Conservation (phyloP, 1,140 invertebrate species). For the Drosophila tristis region DNA sequence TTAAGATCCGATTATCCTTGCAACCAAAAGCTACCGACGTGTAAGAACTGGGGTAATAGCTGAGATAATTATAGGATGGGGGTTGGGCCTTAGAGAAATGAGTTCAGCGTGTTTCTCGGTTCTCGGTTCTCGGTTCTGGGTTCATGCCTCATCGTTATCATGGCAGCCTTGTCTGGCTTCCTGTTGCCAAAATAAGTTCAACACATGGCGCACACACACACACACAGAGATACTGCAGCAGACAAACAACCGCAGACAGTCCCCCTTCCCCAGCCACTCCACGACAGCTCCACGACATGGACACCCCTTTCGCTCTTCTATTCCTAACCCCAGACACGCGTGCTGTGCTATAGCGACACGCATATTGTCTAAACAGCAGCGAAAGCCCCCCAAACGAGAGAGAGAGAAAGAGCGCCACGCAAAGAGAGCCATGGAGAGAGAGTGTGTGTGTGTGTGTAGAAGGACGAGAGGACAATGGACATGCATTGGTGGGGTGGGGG, state of each 20-base stretch:
- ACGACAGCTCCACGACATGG: neutral
- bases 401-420: slow-evolving; percentile 18
- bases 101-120: slow-evolving; percentile 13
- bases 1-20: too few relatives aligned
- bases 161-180: slow-evolving; percentile 23
- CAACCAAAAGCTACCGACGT: slow-evolving; percentile 13
- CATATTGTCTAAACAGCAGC: slow-evolving; percentile 64
- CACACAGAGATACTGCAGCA: slow-evolving; percentile 10
- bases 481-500: slow-evolving; percentile 2
- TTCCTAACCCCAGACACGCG: slow-evolving; percentile 51
- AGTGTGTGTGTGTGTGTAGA: neutral
- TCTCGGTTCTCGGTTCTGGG: slow-evolving; percentile 3
- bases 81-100: slow-evolving; percentile 1
- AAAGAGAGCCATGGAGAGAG: slow-evolving; percentile 22
- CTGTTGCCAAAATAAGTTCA: slow-evolving; percentile 49
- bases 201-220: slow-evolving; percentile 37
- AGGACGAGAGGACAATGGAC: slow-evolving; percentile 24
- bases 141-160: slow-evolving; percentile 22
- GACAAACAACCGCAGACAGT: slow-evolving; percentile 33
- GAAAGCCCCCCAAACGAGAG: slow-evolving; percentile 26
- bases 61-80: neutral
- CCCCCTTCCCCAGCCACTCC: neutral
- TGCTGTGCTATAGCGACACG: slow-evolving; percentile 50
- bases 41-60: neutral
- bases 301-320: slow-evolving; percentile 7